phyloP scores from a whole-genome alignment of 1,140 invertebrate species.

The Coenobita brevimanus region DNA sequence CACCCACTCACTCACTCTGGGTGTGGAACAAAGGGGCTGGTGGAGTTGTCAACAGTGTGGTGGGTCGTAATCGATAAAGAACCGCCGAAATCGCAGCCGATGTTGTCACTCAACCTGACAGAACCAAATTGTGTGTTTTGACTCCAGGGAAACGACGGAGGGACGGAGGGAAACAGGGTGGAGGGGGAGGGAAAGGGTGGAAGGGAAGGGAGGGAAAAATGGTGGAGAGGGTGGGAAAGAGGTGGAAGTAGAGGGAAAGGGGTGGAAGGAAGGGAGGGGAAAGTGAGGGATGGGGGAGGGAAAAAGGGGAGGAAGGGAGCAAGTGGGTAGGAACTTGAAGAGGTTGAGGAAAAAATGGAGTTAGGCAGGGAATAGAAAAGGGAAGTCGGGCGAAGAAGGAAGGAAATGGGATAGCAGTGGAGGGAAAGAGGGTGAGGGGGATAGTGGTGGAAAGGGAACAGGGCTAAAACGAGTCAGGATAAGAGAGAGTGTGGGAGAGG shows the following conservation, averaged over 20 bases:
- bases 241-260: not conserved
- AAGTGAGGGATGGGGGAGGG: not conserved
- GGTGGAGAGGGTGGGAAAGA: not conserved
- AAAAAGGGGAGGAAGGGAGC: not conserved
- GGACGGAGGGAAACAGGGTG: too few relatives aligned
- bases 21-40: not conserved
- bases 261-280: not conserved
- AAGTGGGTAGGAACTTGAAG: too few relatives aligned
- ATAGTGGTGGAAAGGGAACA: too few relatives aligned
- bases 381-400: too few relatives aligned
- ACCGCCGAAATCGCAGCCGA: not conserved
- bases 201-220: not conserved
- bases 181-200: not conserved
- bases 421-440: too few relatives aligned
- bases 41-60: not conserved
- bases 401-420: too few relatives aligned
- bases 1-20: too few relatives aligned
- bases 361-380: too few relatives aligned
- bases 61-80: slow-evolving; percentile 31
- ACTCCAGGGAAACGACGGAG: too few relatives aligned
- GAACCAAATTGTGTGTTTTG: not conserved
- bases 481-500: too few relatives aligned
- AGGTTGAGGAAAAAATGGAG: too few relatives aligned
- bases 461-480: too few relatives aligned
- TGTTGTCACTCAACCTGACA: slow-evolving; percentile 15